Conservation (phyloP, 2,113 vertebrate species). For the Anoplopoma fimbria region DNA sequence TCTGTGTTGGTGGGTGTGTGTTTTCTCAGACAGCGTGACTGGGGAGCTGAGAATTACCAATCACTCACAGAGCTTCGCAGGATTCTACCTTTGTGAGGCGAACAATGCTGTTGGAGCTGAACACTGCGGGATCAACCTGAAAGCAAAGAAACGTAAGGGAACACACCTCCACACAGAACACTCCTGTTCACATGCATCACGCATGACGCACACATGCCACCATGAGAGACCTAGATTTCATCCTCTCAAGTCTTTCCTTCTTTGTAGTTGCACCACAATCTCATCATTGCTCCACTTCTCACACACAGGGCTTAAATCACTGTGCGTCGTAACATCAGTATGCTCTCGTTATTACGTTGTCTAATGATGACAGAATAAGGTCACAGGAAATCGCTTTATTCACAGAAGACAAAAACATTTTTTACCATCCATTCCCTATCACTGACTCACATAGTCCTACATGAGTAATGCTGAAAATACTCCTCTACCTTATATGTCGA, state of each 20-base stretch:
- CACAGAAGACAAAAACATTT: not conserved
- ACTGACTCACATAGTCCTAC: slow-evolving; percentile 9
- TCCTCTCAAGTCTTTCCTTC: slow-evolving; percentile 13
- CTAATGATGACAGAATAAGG: slow-evolving; percentile 12
- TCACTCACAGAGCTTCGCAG: slow-evolving; percentile 78
- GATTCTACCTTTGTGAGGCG: slow-evolving; percentile 89
- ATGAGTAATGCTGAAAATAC: not conserved
- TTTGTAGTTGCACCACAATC: slow-evolving; percentile 40
- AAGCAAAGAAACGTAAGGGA: slow-evolving; percentile 72
- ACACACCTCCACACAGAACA: not conserved
- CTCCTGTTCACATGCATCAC: not conserved
- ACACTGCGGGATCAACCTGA: slow-evolving; percentile 82
- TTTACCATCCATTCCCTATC: not conserved
- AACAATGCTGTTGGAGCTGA: slow-evolving; percentile 87
- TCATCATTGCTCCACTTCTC: slow-evolving; percentile 24
- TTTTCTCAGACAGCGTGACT: slow-evolving; percentile 72
- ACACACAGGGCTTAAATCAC: not conserved
- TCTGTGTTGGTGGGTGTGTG: slow-evolving; percentile 1
- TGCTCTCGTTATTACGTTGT: not conserved
- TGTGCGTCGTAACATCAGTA: not conserved
- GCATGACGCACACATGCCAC: not conserved
- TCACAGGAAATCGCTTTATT: slow-evolving; percentile 1
- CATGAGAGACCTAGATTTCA: slow-evolving; percentile 21
- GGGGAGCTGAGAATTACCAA: slow-evolving; percentile 87
- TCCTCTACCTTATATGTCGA: not conserved